Evolutionary conservation across 2,113 vertebrate genomes (phyloP), one percentile per base, ranked within the genome.

Genomic region (Microcebus murinus): DNA sequence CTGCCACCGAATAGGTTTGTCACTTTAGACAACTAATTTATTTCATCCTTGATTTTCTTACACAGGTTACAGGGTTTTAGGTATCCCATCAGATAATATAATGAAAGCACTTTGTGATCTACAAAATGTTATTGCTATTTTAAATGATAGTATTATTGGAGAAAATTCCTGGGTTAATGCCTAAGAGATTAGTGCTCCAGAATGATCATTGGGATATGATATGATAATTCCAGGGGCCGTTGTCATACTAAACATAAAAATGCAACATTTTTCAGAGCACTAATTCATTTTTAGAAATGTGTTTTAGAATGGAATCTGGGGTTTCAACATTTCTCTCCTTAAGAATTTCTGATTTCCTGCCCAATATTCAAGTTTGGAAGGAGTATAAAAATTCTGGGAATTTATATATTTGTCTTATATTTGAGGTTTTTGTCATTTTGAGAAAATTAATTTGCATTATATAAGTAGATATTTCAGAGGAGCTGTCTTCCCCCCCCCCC

Each of bases 261-360:
- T 34, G 61, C 1, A 31, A 67, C n/a, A n/a, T 80, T 91, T 95
- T 90, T 93, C 83, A 79, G 91, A 80, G 71, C 61, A 86, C 88
- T 95, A 68, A 93, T 57, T 92, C 79, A 83, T 90, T 90, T 87
- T 77, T 42, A 65, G 91, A 94, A 88, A 50, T n/a, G 59, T 84
- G 85, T 90, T 98, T 96, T 76, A 97, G 42, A 81, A 65, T 0
- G 6, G 94, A 95, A 90, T 89, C 50, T 63, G 71, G 7, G 13
- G 55, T 93, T 95, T 95, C 91, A 34, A 61, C 31, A 90, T 97
- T 89, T 98, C 79, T 91, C 34, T 87, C 95, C 81, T 83, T 84
- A 92, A 39, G 25, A 91, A 80, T 95, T 95, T 92, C 45, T 77
- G 94, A 77, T 2, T 91, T 27, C 39, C 20, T 83, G 81, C 23